Conservation (phyloP, 1,140 invertebrate genomes). For the Ericerus pela region DNA sequence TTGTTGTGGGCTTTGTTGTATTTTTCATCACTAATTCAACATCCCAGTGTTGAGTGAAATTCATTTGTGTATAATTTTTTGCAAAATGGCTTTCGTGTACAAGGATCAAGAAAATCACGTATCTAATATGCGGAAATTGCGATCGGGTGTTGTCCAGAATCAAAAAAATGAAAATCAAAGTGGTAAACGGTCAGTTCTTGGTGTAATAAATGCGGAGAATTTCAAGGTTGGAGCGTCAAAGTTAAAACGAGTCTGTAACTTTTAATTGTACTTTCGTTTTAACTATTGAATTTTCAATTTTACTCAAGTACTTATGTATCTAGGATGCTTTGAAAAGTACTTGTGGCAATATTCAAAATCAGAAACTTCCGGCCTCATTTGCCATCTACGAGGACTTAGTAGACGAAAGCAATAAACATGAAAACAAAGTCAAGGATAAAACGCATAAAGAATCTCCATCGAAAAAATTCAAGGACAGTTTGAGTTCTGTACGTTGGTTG, state of each 20-base stretch:
- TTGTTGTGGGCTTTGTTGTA: not conserved
- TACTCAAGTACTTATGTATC: not conserved
- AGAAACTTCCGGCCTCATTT: not conserved
- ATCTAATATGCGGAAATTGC: constrained; percentile 31
- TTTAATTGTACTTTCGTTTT: not conserved
- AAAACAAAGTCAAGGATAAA: not conserved
- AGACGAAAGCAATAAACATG: not conserved
- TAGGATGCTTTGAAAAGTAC: not conserved
- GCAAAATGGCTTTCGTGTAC: constrained; percentile 32
- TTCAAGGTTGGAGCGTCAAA: not conserved
- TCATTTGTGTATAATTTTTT: not conserved
- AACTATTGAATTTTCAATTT: not conserved
- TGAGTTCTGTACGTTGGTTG: not conserved
- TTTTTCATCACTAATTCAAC: not conserved
- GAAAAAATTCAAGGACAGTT: constrained; percentile 3
- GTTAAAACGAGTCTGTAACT: not conserved
- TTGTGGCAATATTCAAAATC: not conserved
- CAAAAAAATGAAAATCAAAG: constrained; percentile 28
- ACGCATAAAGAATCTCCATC: not conserved
- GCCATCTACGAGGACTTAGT: not conserved
- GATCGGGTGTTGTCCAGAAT: constrained; percentile 26
- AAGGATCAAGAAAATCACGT: constrained; percentile 48
- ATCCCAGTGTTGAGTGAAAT: not conserved
- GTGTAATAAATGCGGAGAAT: constrained; percentile 32
- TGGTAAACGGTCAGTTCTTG: constrained; percentile 40